Conservation (phyloP, 2,113 vertebrate genomes). For the Cinclus cinclus region DNA sequence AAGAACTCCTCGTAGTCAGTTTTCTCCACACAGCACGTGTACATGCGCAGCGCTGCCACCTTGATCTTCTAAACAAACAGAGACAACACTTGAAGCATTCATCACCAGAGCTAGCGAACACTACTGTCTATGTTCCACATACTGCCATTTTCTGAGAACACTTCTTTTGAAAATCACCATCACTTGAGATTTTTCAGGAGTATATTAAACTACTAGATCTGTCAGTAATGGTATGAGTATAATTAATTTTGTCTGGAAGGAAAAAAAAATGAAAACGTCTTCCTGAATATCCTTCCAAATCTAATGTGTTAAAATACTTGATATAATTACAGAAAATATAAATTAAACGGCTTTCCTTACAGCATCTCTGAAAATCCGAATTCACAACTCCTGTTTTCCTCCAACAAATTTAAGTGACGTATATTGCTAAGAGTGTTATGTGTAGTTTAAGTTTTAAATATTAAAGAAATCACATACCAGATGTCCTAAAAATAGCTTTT, state of each 20-base stretch:
- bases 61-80: constrained; percentile 89
- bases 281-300: not conserved
- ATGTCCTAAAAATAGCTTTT: not conserved
- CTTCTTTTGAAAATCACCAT: not conserved
- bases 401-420: not conserved
- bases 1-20: constrained; percentile 96
- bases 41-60: constrained; percentile 96
- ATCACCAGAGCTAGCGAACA: not conserved
- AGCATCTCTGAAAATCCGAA: not conserved
- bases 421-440: not conserved
- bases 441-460: not conserved
- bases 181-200: not conserved
- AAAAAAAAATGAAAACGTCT: not conserved
- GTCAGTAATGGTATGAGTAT: not conserved
- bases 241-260: not conserved
- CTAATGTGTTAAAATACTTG: not conserved
- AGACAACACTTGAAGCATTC: constrained; percentile 18
- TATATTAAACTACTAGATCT: not conserved
- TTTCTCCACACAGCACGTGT: constrained; percentile 96
- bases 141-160: not conserved
- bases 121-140: not conserved
- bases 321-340: not conserved
- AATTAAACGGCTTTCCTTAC: not conserved
- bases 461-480: not conserved
- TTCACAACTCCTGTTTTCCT: not conserved